Evolutionary conservation across 92 coral and sea anemone genomes (phyloP).

Genomic region (Blastomussa wellsi): DNA sequence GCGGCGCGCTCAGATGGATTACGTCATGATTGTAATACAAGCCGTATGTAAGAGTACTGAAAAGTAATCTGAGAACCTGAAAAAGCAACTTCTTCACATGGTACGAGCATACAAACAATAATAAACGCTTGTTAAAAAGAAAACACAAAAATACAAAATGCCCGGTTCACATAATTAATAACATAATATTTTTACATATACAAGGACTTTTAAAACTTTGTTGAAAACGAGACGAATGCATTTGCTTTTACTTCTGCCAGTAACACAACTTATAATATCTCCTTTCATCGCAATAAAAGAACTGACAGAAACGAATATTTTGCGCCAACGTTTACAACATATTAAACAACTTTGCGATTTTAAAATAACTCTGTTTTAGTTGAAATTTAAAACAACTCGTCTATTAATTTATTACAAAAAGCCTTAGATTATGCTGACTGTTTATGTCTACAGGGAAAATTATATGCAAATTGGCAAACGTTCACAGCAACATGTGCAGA

Average conservation of each 20-base stretch:
- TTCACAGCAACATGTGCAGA: neutral
- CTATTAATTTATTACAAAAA: neutral
- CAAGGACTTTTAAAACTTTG: neutral
- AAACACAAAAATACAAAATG: neutral
- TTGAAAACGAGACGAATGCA: neutral
- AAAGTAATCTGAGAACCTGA: neutral
- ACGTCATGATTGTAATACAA: neutral
- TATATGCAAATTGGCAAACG: neutral
- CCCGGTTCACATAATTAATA: neutral
- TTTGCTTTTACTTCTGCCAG: neutral
- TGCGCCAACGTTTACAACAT: constrained; percentile 2
- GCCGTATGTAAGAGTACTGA: neutral
- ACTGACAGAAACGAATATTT: neutral
- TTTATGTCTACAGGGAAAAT: neutral
- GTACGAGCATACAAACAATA: neutral
- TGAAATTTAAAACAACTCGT: neutral
- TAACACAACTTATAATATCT: neutral
- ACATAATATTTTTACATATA: neutral
- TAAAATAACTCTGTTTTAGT: neutral
- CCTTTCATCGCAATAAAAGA: neutral
- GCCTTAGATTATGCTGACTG: neutral
- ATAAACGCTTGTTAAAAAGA: neutral
- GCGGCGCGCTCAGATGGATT: neutral
- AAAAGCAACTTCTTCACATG: neutral
- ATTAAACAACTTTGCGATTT: neutral